Evolutionary conservation across 2,797 vertebrate species (phyloP).

Genomic region (Chromis chromis): DNA sequence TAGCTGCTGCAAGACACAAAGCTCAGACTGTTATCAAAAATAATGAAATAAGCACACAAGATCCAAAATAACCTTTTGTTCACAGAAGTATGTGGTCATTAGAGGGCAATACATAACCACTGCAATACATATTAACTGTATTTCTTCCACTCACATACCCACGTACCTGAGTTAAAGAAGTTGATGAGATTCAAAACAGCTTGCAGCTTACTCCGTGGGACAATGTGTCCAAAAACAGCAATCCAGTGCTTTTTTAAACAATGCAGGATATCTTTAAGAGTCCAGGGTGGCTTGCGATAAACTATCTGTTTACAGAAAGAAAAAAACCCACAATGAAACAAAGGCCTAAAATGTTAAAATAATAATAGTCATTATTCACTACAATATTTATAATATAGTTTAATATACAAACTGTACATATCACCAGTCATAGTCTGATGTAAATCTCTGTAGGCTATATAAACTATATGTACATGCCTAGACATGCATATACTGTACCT

Average conservation of each 20-base stretch:
- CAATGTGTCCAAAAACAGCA: conserved; percentile 91
- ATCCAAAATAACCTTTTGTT: background rate
- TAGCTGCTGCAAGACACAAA: background rate
- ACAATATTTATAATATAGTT: background rate
- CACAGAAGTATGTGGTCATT: background rate
- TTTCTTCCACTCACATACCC: too few relatives aligned
- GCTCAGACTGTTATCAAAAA: background rate
- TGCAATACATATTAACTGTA: background rate
- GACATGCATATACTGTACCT: background rate
- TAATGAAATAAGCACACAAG: background rate
- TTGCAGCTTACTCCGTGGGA: conserved; percentile 83
- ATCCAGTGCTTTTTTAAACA: conserved; percentile 95
- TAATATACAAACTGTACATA: background rate
- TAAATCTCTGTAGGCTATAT: background rate
- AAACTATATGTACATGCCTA: background rate
- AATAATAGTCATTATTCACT: background rate
- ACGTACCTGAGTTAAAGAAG: conserved; percentile 87
- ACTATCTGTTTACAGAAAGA: conserved; percentile 85
- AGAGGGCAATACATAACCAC: background rate
- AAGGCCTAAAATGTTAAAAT: background rate
- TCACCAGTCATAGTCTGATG: background rate
- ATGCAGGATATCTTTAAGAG: conserved; percentile 85
- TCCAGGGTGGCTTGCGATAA: conserved; percentile 92
- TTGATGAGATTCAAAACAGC: conserved; percentile 83
- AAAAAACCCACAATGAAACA: background rate